Base-by-base conservation (phyloP, 2,888 invertebrate species). In the Sinotaia quadrata region DNA sequence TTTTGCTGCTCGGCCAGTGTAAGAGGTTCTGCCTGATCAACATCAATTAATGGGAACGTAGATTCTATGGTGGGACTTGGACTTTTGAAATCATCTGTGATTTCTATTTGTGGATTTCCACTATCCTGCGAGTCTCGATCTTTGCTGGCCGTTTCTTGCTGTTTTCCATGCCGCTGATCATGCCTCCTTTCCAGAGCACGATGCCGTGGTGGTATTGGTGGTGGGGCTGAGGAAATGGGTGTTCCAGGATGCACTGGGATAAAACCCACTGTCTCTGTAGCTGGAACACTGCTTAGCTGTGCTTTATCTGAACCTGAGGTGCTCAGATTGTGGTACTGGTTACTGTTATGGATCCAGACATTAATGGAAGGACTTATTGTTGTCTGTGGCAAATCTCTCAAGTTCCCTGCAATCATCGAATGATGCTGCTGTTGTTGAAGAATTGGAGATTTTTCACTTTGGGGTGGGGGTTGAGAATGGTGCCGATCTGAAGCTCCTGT, bases 1-100 rank as follows among this genome's bases (percentile, higher is more conserved):
- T 82, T 84, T 67, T 86, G 85, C 73, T 85, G 85, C 68, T 86
- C 84, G 1, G 80, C 78, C 8, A 84, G 67, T 44, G 79, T 83
- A 21, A 51, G n/a, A 1, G 29, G 21, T 7, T 58, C 57, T 8
- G 58, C 31, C 29, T 60, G 37, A 5, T 54, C 33, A 18, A 63
- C 52, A 5, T 54, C 41, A 21, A 66, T 60, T 15, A 69, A 29
- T 18, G 68, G 70, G 47, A 62, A 33, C n/a, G 57, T 33, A 2
- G 31, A 24, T n/a, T 24, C 31, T 0, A 52, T 2, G 15, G 8
- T 27, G 1, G 41, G 44, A 8, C 36, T 31, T 5, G 44, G 54
- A 12, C 41, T 54, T 27, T 29, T 56, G n/a, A 56, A 4, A 21
- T 52, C 65, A 24, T 65, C 65, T 15, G 65, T 65, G 44, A 65